Base-by-base conservation (phyloP, 2,797 vertebrate genomes). In the Aplochiton taeniatus region DNA sequence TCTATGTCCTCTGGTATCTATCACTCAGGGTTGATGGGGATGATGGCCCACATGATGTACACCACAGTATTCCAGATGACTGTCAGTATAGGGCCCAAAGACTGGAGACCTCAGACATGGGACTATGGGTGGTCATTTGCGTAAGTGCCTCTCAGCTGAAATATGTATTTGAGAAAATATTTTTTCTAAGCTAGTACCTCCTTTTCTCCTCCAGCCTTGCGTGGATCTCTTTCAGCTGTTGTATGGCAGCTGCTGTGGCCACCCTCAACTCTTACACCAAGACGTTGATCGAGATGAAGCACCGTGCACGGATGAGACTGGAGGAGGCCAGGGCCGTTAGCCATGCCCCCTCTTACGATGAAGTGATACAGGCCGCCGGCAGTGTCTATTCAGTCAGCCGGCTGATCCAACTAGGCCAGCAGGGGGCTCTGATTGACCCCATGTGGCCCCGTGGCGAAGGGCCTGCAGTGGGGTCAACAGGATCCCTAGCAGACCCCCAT, bases 181-280 rank as follows among this genome's bases (percentile, higher is more conserved):
- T n/a, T n/a, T n/a, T n/a, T 48, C 42, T 10, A 57, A 13, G 44
- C 6, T 20, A 20, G 18, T 58, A 13, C 69, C 56, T 0, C 85
- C 82, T 85, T 63, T 82, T n/a, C n/a, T n/a, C 62, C 50, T 43
- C 62, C 90, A 98, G 96, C 61, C 88, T 98, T 91, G 96, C 96
- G 0, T 98, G 96, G 96, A 93, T 96, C 80, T 98, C 96, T 20
- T 98, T 98, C 76, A 98, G 95, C 86, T 98, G 96, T 81, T 98
- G 96, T 85, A 98, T 98, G 96, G 96, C 95, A 0, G 96, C 96
- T 4, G 96, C 96, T 0, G 96, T 98, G 68, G 96, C 95, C 54
- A 98, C 96, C 1, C 87, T 98, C 77, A 98, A 98, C 93, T 98
- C 96, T 65, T 98, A 98, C 91, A 98, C 96, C 78, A 98, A 98